phyloP scores from a whole-genome alignment of 1,140 invertebrate genomes.

The Megalopta genalis region DNA sequence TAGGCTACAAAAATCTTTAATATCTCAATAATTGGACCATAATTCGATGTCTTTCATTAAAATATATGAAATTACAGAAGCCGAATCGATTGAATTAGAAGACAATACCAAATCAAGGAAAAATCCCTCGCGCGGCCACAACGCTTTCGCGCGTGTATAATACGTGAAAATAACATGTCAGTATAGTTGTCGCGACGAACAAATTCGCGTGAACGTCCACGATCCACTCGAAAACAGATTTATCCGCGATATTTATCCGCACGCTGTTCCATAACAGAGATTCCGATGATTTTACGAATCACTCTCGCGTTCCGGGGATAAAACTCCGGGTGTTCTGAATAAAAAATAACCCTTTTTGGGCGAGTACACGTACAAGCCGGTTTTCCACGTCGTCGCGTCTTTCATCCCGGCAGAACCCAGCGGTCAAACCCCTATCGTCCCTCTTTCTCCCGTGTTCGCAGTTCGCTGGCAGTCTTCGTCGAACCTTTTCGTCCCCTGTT shows the following conservation, averaged over 20 bases:
- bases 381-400: conserved; percentile 58
- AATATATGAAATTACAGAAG: too few relatives aligned
- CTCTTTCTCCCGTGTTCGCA: background rate
- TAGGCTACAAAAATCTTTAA: too few relatives aligned
- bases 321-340: conserved; percentile 71
- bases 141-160: too few relatives aligned
- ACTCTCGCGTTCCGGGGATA: conserved; percentile 28
- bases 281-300: conserved; percentile 25
- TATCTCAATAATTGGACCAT: too few relatives aligned
- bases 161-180: too few relatives aligned
- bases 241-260: background rate
- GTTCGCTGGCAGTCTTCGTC: background rate
- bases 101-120: too few relatives aligned
- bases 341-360: conserved; percentile 65
- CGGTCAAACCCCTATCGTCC: conserved; percentile 49
- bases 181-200: too few relatives aligned
- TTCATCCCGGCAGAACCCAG: conserved; percentile 20
- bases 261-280: background rate
- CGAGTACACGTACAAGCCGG: conserved; percentile 21
- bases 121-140: too few relatives aligned
- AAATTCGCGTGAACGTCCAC: too few relatives aligned
- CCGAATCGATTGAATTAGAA: too few relatives aligned
- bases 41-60: too few relatives aligned
- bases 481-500: conserved; percentile 17
- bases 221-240: background rate